Evolutionary conservation across 1,140 invertebrate species (phyloP).

Genomic region (Philaenus spumarius): DNA sequence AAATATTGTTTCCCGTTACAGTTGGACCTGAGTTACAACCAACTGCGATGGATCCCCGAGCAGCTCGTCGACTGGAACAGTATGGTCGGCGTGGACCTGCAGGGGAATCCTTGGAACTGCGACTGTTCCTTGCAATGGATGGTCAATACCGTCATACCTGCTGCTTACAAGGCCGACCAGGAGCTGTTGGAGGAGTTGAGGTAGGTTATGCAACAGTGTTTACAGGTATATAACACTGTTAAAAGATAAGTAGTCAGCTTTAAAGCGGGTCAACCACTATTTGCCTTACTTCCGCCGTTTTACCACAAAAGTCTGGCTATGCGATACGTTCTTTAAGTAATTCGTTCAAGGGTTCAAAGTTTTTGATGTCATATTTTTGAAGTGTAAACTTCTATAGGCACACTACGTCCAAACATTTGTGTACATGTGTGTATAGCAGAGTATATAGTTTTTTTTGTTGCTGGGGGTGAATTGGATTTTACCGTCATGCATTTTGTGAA

Average conservation of each 20-base stretch:
- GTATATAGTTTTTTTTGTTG: no score
- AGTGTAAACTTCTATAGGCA: no score
- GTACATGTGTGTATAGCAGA: no score
- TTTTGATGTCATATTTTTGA: neutral
- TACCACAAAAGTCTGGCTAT: no score
- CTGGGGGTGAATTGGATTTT: no score
- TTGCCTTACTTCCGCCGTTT: no score
- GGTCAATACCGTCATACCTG: conserved; percentile 39
- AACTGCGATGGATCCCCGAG: conserved; percentile 36
- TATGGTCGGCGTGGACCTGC: conserved; percentile 39
- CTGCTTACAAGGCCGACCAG: conserved; percentile 37
- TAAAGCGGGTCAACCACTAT: no score
- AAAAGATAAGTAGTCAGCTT: no score
- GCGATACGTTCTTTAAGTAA: no score
- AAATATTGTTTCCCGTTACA: conserved; percentile 26
- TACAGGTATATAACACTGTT: neutral
- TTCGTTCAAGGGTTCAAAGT: neutral
- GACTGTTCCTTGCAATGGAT: conserved; percentile 45
- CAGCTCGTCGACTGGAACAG: conserved; percentile 37
- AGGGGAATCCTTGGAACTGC: conserved; percentile 46
- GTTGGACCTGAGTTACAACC: conserved; percentile 46
- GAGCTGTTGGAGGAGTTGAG: conserved; percentile 39
- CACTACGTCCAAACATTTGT: no score
- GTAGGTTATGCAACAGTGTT: conserved; percentile 31
- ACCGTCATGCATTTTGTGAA: no score